Evolutionary conservation across 2,113 vertebrate genomes (phyloP).

Genomic region (Arenaria interpres): DNA sequence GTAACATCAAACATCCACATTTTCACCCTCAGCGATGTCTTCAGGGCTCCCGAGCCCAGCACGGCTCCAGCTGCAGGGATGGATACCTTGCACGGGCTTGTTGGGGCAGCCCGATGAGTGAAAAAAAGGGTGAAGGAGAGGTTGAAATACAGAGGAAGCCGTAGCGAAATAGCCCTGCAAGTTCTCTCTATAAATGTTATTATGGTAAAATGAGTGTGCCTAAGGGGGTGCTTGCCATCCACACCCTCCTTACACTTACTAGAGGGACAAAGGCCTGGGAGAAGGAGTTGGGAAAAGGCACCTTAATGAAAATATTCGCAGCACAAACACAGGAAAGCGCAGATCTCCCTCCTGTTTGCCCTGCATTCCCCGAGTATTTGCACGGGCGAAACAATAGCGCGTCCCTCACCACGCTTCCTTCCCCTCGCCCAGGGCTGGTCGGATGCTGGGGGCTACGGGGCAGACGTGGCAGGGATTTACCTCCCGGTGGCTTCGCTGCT

Average conservation of each 20-base stretch:
- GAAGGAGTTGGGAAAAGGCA: neutral
- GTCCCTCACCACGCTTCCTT: slow-evolving; percentile 2
- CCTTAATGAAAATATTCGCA: neutral
- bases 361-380: neutral
- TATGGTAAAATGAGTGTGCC: neutral
- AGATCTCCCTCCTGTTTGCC: neutral
- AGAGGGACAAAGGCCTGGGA: neutral
- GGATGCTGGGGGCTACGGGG: neutral
- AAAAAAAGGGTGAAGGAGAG: neutral
- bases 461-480: neutral
- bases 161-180: neutral
- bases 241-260: neutral
- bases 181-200: neutral
- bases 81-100: neutral
- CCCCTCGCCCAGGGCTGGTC: neutral
- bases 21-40: neutral
- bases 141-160: neutral
- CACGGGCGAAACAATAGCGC: slow-evolving; percentile 3
- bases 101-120: neutral
- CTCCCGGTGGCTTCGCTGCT: neutral
- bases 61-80: neutral
- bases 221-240: neutral
- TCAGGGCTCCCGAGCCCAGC: neutral
- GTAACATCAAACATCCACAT: neutral
- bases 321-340: slow-evolving; percentile 59